Percentiles rank a stretch among this genome's conserved stretches.
These are phyloP conservation scores for Cantharis rustica DNA, from an alignment of 2,888 invertebrate genomes.

Conservation along the genomic window DNA sequence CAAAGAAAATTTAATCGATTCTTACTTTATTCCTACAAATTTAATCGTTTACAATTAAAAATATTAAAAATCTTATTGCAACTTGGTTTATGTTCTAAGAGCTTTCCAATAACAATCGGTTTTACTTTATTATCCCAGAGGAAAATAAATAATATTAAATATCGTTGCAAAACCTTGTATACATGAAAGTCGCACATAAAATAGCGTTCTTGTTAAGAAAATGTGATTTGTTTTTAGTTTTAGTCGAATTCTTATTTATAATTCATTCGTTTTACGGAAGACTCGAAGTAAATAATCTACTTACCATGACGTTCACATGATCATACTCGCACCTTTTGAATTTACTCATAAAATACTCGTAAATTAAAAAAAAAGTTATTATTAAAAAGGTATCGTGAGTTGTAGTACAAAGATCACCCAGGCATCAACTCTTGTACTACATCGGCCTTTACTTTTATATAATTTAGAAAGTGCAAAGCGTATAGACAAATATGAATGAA, in stretches of 20 bases:
- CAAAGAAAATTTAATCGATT: neutral
- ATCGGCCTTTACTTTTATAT: no score
- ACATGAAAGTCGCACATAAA: neutral
- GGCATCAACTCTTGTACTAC: no score
- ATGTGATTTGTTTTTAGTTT: neutral
- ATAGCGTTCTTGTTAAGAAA: neutral
- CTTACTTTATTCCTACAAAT: neutral
- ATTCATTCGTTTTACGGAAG: neutral
- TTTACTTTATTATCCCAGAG: neutral
- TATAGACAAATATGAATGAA: no score
- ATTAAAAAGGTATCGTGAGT: no score
- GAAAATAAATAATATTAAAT: neutral
- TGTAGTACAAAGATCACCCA: no score
- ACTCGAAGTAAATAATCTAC: no score
- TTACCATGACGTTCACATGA: neutral
- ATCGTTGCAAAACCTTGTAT: neutral
- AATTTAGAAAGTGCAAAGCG: no score
- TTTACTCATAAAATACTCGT: no score
- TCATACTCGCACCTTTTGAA: neutral
- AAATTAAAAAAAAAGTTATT: no score
- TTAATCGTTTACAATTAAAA: neutral
- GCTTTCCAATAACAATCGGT: neutral
- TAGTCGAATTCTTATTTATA: neutral
- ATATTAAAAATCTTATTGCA: neutral
- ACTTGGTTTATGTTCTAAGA: neutral